Percentiles rank a stretch among this genome's conserved stretches.
These are phyloP conservation scores for Eupithecia abbreviata DNA, from an alignment of 2,888 invertebrate genomes.

Conservation along the genomic window DNA sequence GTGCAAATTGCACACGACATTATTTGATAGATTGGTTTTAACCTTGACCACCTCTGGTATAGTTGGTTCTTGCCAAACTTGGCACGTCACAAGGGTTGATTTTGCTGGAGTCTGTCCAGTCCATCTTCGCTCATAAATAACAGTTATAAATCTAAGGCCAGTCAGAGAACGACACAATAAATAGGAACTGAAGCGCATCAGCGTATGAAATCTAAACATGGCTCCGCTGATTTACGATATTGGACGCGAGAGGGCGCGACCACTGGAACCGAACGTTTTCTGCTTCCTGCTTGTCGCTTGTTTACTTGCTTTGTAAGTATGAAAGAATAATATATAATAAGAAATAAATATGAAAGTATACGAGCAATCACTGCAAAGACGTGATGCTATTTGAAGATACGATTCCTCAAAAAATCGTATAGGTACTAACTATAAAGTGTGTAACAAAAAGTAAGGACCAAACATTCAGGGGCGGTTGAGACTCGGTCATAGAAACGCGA, in stretches of 20 bases:
- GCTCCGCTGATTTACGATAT: slow-evolving; percentile 31
- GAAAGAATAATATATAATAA: no score
- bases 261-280: slow-evolving; percentile 28
- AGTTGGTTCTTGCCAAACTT: neutral
- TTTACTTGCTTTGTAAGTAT: neutral
- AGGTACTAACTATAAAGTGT: no score
- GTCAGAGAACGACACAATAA: neutral
- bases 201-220: slow-evolving; percentile 35
- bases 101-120: neutral
- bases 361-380: neutral
- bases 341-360: neutral
- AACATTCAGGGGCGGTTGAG: no score
- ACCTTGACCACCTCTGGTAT: neutral
- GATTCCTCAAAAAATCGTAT: neutral
- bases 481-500: no score
- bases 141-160: slow-evolving; percentile 1
- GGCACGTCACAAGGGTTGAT: neutral
- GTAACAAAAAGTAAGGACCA: no score
- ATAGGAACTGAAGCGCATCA: slow-evolving; percentile 20
- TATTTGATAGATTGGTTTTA: no score
- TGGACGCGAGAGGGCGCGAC: slow-evolving; percentile 30
- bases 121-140: neutral
- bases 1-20: no score
- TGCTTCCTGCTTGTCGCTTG: slow-evolving; percentile 2
- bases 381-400: neutral